Percentiles rank a stretch among this genome's conserved stretches.
These are phyloP conservation scores for Meloe dianella DNA, from an alignment of 2,888 invertebrate genomes.

Conservation along the genomic window DNA sequence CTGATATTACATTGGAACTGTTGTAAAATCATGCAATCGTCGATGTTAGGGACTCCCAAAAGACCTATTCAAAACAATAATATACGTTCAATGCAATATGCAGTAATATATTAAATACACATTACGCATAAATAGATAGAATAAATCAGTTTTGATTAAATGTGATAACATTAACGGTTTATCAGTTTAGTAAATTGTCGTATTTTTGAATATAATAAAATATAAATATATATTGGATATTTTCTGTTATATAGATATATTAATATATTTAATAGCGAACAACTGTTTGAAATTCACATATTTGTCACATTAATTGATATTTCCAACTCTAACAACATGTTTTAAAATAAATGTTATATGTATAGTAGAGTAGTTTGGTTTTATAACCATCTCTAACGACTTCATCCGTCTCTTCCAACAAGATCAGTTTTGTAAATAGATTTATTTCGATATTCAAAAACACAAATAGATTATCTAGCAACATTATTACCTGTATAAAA, in stretches of 20 bases:
- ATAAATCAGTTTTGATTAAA: background rate
- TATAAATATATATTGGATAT: background rate
- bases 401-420: background rate
- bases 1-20: constrained; percentile 28
- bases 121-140: background rate
- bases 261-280: background rate
- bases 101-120: background rate
- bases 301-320: constrained; percentile 3
- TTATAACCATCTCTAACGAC: background rate
- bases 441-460: background rate
- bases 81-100: background rate
- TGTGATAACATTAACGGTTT: background rate
- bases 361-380: background rate
- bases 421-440: background rate
- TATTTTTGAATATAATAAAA: background rate
- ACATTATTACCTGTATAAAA: no score
- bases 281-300: background rate
- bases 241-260: background rate
- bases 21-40: constrained; percentile 25
- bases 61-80: constrained; percentile 20
- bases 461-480: no score
- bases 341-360: background rate
- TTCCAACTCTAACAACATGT: background rate
- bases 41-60: constrained; percentile 19
- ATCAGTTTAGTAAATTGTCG: no score